A percentile compares a stretch with the other conserved stretches of the same genome.
These are phyloP conservation scores for Stenichneumon culpator DNA, from an alignment of 2,888 invertebrate genomes.

Conservation along the genomic window DNA sequence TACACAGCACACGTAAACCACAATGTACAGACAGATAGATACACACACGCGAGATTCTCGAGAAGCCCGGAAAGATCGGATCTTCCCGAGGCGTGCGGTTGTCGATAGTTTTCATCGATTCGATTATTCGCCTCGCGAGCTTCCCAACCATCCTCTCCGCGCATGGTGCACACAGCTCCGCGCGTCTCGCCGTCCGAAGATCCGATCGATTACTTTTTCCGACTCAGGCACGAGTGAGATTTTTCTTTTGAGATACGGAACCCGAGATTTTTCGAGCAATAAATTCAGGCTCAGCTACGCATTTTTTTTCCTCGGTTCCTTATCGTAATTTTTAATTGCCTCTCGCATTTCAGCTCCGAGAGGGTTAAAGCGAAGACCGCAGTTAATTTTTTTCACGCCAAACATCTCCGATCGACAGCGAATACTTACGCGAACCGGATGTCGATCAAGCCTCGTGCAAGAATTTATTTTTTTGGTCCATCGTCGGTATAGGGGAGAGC, in stretches of 20 bases:
- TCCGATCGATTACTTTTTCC: constrained; percentile 40
- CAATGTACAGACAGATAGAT: constrained; percentile 10
- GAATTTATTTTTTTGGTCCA: neutral
- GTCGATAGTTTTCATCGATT: constrained; percentile 62
- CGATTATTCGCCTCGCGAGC: constrained; percentile 49
- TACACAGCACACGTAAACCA: neutral
- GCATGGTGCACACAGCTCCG: neutral
- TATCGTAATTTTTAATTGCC: neutral
- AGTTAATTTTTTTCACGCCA: neutral
- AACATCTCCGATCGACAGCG: no score
- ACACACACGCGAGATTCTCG: constrained; percentile 35
- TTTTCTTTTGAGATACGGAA: constrained; percentile 1
- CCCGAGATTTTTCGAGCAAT: neutral
- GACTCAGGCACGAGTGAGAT: neutral
- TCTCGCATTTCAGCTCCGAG: neutral
- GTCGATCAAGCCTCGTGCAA: no score
- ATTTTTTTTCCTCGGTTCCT: neutral
- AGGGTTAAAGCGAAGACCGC: neutral
- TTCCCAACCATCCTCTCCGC: constrained; percentile 18
- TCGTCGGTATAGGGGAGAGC: neutral
- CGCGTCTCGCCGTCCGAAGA: constrained; percentile 29
- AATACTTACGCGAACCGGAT: no score
- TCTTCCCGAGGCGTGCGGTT: constrained; percentile 37
- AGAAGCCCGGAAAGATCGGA: constrained; percentile 61
- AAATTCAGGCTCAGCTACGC: neutral